Conservation (phyloP, 2,888 invertebrate genomes). For the Tortricodes alternella region DNA sequence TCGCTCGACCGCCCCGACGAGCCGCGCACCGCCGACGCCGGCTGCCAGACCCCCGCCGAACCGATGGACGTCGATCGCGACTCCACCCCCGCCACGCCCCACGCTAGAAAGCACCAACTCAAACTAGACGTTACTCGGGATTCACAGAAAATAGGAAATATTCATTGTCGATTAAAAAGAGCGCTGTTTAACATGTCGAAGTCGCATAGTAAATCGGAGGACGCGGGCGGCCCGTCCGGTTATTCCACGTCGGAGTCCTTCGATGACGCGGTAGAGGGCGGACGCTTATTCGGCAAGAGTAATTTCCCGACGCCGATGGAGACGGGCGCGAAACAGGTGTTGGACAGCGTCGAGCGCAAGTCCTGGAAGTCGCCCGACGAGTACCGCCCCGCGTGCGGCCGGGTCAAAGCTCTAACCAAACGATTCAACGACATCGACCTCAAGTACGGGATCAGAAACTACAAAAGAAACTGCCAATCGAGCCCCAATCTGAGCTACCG, state of each 20-base stretch:
- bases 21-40: conserved; percentile 65
- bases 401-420: conserved; percentile 87
- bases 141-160: conserved; percentile 52
- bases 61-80: conserved; percentile 47
- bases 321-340: conserved; percentile 58
- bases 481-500: conserved; percentile 73
- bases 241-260: conserved; percentile 66
- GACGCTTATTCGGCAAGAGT: conserved; percentile 36
- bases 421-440: conserved; percentile 84
- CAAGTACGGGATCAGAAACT: conserved; percentile 66
- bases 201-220: conserved; percentile 64
- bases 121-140: conserved; percentile 58
- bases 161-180: conserved; percentile 63
- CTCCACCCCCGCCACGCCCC: conserved; percentile 33
- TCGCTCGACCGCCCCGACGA: conserved; percentile 64
- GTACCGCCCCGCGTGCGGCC: conserved; percentile 85
- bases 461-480: conserved; percentile 72
- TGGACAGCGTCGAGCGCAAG: conserved; percentile 72
- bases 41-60: conserved; percentile 65
- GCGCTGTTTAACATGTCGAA: conserved; percentile 63
- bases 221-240: conserved; percentile 63
- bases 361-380: conserved; percentile 89
- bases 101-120: conserved; percentile 52
- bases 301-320: conserved; percentile 48
- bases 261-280: conserved; percentile 48